phyloP scores from a whole-genome alignment of 2,888 invertebrate species.

The Gnatocerus cornutus region DNA sequence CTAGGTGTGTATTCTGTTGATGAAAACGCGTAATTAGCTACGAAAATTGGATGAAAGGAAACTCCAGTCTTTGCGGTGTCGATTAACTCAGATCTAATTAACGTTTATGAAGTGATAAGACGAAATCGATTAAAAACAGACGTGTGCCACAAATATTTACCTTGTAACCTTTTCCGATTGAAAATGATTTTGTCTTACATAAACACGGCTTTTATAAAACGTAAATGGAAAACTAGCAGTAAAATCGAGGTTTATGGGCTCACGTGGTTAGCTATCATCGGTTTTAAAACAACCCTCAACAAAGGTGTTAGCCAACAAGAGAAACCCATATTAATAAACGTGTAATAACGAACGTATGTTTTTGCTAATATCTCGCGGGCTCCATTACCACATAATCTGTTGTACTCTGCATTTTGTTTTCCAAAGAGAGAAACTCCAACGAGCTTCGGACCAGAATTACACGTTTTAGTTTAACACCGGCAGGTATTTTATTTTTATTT shows the following conservation, averaged over 20 bases:
- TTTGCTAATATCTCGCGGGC: constrained; percentile 40
- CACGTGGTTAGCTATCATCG: constrained; percentile 31
- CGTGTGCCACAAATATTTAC: too few relatives aligned
- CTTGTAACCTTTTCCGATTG: background rate
- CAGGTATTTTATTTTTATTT: constrained; percentile 32
- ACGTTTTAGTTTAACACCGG: constrained; percentile 4
- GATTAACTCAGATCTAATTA: constrained; percentile 16
- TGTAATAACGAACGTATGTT: constrained; percentile 44
- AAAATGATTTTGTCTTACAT: constrained; percentile 14
- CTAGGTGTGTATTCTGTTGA: constrained; percentile 4
- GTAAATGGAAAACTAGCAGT: constrained; percentile 21
- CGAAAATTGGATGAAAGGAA: constrained; percentile 10
- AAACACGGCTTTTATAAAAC: constrained; percentile 25
- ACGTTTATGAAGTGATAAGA: constrained; percentile 12
- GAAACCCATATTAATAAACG: constrained; percentile 45
- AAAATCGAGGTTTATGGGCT: constrained; percentile 36
- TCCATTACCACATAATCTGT: constrained; percentile 44
- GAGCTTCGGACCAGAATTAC: constrained; percentile 1
- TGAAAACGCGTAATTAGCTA: constrained; percentile 14
- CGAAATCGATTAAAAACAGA: background rate
- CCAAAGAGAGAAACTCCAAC: constrained; percentile 17
- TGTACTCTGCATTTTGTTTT: constrained; percentile 22
- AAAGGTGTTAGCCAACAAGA: constrained; percentile 39
- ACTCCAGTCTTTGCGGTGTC: constrained; percentile 10
- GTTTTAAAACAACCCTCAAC: constrained; percentile 42